Evolutionary conservation across 2,888 invertebrate genomes (phyloP), one percentile per base, ranked within the genome.

Genomic region (Ornithoptera alexandrae): DNA sequence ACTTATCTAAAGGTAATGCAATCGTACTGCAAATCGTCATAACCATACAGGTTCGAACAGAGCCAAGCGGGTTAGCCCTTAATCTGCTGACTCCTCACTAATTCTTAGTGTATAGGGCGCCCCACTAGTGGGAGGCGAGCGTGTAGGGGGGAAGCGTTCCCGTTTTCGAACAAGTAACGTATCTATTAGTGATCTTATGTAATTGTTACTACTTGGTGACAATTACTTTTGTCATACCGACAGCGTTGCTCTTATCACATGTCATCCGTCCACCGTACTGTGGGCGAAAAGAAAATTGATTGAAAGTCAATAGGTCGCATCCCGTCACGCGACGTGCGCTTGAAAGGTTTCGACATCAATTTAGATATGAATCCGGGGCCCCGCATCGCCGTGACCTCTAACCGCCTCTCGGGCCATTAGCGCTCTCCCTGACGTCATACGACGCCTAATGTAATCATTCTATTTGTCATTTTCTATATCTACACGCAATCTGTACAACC

Each of bases 291-390:
- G 73, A 78, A 76, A 80, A 83, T 82, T 84, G 81, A 86, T 85
- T 83, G 79, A 78, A 82, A 80, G 84, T 81, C 84, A 84, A 85
- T 84, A 83, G 81, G 83, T 84, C 82, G 77, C 72, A 76, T 78
- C 79, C 74, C 75, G 77, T 79, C 79, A 79, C 75, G 78, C 75
- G 76, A 78, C 75, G 72, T 73, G 72, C 74, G 71, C 76, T 79
- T 76, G 75, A 78, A 78, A 78, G 79, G 80, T 75, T 82, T 80
- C 65, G 39, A 71, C 63, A 64, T 59, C 65, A 63, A 72, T 69
- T 72, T 65, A 72, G 62, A 67, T 68, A 70, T 64, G 63, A 67
- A 67, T 66, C 39, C 24, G 53, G 36, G 39, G 59, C 53, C 39
- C 59, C 58, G 18, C 58, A 22, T 20, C 53, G 15, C 65, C 59